Percentiles rank a stretch among this genome's conserved stretches.
These are phyloP conservation scores for Tragulus kanchil DNA, from an alignment of 2,113 vertebrate genomes.

Conservation along the genomic window DNA sequence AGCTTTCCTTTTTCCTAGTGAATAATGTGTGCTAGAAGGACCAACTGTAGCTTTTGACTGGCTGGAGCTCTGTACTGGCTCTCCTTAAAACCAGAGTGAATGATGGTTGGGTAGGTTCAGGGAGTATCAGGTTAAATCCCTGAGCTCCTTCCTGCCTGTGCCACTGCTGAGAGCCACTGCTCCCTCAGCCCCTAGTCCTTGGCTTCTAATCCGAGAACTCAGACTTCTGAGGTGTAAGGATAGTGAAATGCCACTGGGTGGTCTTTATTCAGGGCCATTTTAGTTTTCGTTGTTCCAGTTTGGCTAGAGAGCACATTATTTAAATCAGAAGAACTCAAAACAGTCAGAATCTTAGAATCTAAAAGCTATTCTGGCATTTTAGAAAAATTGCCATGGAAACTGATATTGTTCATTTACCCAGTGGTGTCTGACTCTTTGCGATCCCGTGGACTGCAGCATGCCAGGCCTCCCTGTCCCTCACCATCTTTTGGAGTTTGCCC, in stretches of 20 bases:
- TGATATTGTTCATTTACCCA: too few relatives aligned
- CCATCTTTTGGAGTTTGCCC: too few relatives aligned
- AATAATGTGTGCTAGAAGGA: background rate
- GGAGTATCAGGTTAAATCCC: background rate
- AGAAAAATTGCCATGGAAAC: background rate
- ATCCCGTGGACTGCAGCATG: too few relatives aligned
- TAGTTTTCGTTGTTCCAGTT: background rate
- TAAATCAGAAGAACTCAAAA: background rate
- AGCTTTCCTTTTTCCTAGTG: background rate
- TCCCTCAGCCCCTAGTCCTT: background rate
- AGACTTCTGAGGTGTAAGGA: background rate
- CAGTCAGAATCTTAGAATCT: background rate
- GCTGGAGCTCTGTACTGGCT: background rate
- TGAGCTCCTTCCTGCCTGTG: background rate
- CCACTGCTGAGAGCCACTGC: fast-evolving
- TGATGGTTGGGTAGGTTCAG: background rate
- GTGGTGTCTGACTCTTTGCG: too few relatives aligned
- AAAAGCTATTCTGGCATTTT: background rate
- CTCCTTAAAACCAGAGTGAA: background rate
- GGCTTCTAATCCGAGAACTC: background rate
- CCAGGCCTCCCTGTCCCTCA: too few relatives aligned
- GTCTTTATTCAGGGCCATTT: background rate
- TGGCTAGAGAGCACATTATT: background rate
- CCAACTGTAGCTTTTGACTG: background rate
- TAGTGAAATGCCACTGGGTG: background rate